Percentiles rank a stretch among this genome's conserved stretches.
These are phyloP conservation scores for Eolophus roseicapilla DNA, from an alignment of 2,113 vertebrate species.

Conservation along the genomic window DNA sequence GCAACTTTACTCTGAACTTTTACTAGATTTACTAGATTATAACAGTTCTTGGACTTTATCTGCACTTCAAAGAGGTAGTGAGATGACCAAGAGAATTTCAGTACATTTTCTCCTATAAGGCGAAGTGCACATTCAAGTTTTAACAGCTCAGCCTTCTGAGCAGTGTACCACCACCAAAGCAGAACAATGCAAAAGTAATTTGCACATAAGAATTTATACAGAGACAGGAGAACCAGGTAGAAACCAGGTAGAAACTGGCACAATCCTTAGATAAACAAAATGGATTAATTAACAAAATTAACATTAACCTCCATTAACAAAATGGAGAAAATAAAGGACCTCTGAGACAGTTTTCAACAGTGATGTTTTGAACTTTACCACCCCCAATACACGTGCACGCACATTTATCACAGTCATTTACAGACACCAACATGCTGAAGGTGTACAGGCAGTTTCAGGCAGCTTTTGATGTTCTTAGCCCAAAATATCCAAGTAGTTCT, in stretches of 20 bases:
- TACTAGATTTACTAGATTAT: not conserved
- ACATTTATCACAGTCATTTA: not conserved
- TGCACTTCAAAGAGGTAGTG: not conserved
- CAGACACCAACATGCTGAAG: not conserved
- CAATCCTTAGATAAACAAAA: not conserved
- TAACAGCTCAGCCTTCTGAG: not conserved
- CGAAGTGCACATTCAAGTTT: not conserved
- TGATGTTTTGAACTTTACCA: not conserved
- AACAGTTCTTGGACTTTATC: not conserved
- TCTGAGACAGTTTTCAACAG: not conserved
- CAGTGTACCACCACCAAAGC: not conserved
- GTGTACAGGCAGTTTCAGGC: not conserved
- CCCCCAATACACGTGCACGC: accelerated
- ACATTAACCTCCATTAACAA: not conserved
- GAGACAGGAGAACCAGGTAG: not conserved
- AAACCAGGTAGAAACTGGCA: not conserved
- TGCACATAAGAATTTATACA: not conserved
- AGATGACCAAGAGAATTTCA: not conserved
- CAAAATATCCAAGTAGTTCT: not conserved
- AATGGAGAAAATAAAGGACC: not conserved
- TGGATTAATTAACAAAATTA: not conserved
- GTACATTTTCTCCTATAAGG: not conserved
- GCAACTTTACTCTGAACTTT: not conserved
- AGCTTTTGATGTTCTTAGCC: not conserved
- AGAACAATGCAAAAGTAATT: not conserved